Evolutionary conservation across 2,888 invertebrate genomes (phyloP).

Genomic region (Drosophila percnosoma): DNA sequence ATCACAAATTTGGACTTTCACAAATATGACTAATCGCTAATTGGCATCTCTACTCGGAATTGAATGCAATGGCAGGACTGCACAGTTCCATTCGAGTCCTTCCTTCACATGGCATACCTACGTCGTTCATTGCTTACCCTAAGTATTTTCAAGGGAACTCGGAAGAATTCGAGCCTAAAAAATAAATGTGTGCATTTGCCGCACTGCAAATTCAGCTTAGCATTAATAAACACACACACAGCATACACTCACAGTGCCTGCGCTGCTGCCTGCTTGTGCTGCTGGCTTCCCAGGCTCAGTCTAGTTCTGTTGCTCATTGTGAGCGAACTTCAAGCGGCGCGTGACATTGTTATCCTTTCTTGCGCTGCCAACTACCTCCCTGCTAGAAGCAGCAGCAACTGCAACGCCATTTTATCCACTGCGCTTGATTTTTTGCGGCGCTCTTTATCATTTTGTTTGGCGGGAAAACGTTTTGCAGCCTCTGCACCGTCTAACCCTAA

Average conservation of each 20-base stretch:
- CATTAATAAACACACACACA: conserved; percentile 4
- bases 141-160: conserved; percentile 30
- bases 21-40: neutral
- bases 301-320: conserved; percentile 7
- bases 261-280: conserved; percentile 13
- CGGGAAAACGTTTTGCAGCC: conserved; percentile 61
- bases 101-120: conserved; percentile 20
- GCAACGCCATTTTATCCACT: conserved; percentile 58
- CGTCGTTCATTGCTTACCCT: neutral
- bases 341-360: conserved; percentile 78
- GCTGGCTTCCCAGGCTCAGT: conserved; percentile 11
- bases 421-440: conserved; percentile 25
- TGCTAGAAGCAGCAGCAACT: conserved; percentile 36
- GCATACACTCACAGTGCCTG: neutral
- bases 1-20: neutral
- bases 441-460: conserved; percentile 47
- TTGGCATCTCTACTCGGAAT: conserved; percentile 2
- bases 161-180: conserved; percentile 4
- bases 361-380: conserved; percentile 17
- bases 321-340: conserved; percentile 68
- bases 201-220: conserved; percentile 20
- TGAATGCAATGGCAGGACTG: neutral
- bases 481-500: conserved; percentile 47
- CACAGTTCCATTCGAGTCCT: neutral
- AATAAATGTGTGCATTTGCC: conserved; percentile 9